Conservation (phyloP, 2,797 vertebrate species). For the Ptychadena robeensis region DNA sequence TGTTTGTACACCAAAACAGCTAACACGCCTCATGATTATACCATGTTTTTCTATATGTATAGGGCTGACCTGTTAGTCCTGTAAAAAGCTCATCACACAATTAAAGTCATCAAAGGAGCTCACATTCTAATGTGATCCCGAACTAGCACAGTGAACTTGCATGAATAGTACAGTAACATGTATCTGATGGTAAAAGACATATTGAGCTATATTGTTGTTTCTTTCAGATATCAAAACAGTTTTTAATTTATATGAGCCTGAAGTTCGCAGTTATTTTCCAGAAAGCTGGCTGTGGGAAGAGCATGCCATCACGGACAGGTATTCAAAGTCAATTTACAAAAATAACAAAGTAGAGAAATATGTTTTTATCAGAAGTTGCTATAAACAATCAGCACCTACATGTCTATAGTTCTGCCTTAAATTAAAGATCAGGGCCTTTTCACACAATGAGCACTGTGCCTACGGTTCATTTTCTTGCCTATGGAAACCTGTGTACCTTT, state of each 20-base stretch:
- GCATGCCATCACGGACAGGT: constrained; percentile 73
- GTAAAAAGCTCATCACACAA: too few species aligned
- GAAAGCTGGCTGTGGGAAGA: constrained; percentile 97
- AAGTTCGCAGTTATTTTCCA: constrained; percentile 90
- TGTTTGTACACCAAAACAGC: background rate
- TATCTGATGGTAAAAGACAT: background rate
- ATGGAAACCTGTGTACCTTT: too few species aligned
- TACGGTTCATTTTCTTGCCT: too few species aligned
- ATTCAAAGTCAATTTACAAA: constrained; percentile 27
- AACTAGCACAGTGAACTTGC: too few species aligned
- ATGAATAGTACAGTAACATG: background rate
- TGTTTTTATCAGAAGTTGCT: background rate
- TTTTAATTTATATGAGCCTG: constrained; percentile 71
- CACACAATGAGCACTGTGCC: too few species aligned
- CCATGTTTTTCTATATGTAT: too few species aligned
- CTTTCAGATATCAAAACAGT: constrained; percentile 68
- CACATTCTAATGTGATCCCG: too few species aligned
- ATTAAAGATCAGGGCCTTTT: too few species aligned
- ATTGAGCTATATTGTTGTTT: background rate
- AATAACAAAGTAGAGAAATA: background rate
- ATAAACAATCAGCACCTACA: background rate
- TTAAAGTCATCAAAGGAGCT: too few species aligned
- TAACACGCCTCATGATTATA: too few species aligned
- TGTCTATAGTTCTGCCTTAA: background rate
- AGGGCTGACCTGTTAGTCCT: too few species aligned